These are phyloP conservation scores for Asteroscopus sphinx DNA, from an alignment of 2,888 invertebrate genomes.

Conservation along the genomic window DNA sequence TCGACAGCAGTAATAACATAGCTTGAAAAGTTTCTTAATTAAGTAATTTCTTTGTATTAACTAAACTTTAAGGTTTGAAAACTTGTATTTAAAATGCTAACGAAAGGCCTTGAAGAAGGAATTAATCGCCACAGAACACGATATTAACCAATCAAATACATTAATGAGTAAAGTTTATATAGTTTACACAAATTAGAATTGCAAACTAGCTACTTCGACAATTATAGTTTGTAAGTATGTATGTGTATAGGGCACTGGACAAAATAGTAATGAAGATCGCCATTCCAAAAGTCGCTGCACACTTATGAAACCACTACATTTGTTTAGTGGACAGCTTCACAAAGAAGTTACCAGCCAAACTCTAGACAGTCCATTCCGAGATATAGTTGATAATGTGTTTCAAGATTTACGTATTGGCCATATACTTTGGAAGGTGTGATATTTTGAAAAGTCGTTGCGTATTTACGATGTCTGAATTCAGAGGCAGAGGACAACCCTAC, in stretches of 20 bases:
- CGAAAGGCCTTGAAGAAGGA: conserved; percentile 50
- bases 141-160: conserved; percentile 45
- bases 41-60: conserved; percentile 32
- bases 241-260: not conserved
- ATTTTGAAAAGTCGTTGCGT: too few relatives aligned
- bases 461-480: too few relatives aligned
- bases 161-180: conserved; percentile 46
- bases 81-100: conserved; percentile 41
- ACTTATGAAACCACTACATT: too few relatives aligned
- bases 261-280: too few relatives aligned
- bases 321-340: too few relatives aligned
- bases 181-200: conserved; percentile 23
- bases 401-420: too few relatives aligned
- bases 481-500: too few relatives aligned
- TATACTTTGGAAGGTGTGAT: too few relatives aligned
- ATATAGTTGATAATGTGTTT: too few relatives aligned
- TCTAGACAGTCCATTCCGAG: too few relatives aligned
- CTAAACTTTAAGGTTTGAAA: conserved; percentile 16
- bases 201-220: not conserved
- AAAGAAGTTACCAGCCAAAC: too few relatives aligned
- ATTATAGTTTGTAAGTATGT: not conserved
- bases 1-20: conserved; percentile 19
- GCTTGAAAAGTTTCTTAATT: conserved; percentile 43
- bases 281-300: too few relatives aligned
- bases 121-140: conserved; percentile 52